Evolutionary conservation across 2,797 vertebrate species (phyloP), one percentile per base, ranked within the genome.

Genomic region (Pitangus sulphuratus): DNA sequence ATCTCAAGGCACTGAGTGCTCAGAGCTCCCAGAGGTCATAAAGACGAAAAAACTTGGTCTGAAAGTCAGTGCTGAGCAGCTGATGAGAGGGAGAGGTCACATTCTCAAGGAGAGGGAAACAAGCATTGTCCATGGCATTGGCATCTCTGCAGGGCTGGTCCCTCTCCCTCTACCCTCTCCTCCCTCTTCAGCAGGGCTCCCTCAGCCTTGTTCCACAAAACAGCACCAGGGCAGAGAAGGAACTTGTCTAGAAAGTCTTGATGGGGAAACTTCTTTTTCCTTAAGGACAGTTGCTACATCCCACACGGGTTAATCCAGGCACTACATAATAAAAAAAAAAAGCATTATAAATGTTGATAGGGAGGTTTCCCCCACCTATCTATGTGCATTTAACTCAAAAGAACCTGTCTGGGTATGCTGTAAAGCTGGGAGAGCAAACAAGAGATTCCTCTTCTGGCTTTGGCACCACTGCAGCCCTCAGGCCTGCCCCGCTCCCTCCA

Each of bases 101-200:
- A 19, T 4, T 42, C 25, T 47, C 48, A 45, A 18, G 64, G 17
- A 26, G 44, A 62, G 30, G 47, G 51, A 44, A n/a, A 31, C 2
- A 8, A 15, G 37, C 57, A 10, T 0, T 15, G 13, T 18, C 31
- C 3, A 4, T 1, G 16, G 54, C 1, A 0, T 12, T 40, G 5
- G 30, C 0, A 1, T 9, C 4, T 17, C 70, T 39, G 77, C 57
- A 22, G 39, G 74, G 24, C 51, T 39, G 33, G 31, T 80, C 22
- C 60, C 40, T 37, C n/a, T 83, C 60, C 20, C 40, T 8, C 3
- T 15, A 30, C 45, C 31, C 56, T 62, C 80, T 44, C 33, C 77
- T 64, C 20, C 48, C 25, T 30, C 74, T 37, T 6, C 13, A 60
- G 44, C 64, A 54, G 26, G n/a, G 15, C 14, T 37, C 33, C 2